These are phyloP conservation scores for Aleiodes testaceus DNA, from an alignment of 2,888 invertebrate genomes.

Conservation along the genomic window DNA sequence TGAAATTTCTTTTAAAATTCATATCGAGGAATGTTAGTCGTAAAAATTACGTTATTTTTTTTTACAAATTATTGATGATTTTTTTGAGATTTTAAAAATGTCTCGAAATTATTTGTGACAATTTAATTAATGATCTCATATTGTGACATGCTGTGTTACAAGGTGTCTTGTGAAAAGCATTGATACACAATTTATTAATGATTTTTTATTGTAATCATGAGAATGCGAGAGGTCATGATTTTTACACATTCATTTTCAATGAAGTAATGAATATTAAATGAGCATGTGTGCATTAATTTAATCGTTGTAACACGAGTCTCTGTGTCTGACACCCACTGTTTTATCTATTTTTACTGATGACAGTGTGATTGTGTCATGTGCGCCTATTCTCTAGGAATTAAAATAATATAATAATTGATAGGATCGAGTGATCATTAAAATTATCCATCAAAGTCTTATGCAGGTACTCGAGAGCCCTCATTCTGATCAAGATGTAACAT, in stretches of 20 bases:
- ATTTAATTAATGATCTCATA: background rate
- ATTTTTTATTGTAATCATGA: background rate
- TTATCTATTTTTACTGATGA: conserved; percentile 46
- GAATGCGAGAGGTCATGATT: conserved; percentile 13
- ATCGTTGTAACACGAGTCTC: background rate
- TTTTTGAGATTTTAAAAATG: background rate
- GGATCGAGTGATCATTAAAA: conserved; percentile 34
- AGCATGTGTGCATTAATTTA: background rate
- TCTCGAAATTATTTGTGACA: background rate
- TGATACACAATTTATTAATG: conserved; percentile 16
- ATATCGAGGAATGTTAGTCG: background rate
- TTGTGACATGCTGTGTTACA: conserved; percentile 9
- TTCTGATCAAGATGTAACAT: conserved; percentile 59
- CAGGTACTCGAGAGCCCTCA: background rate
- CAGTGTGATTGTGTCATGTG: conserved; percentile 30
- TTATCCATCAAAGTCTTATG: conserved; percentile 35
- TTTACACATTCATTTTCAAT: background rate
- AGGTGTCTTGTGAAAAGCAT: background rate
- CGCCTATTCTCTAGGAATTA: conserved; percentile 4
- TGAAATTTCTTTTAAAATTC: conserved; percentile 1
- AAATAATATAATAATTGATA: conserved; percentile 35
- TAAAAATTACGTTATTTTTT: conserved; percentile 4
- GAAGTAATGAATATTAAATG: no score
- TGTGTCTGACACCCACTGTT: conserved; percentile 38
- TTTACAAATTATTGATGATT: background rate